Evolutionary conservation across 2,888 invertebrate species (phyloP), one percentile per base, ranked within the genome.

Genomic region (Athalia rosae): DNA sequence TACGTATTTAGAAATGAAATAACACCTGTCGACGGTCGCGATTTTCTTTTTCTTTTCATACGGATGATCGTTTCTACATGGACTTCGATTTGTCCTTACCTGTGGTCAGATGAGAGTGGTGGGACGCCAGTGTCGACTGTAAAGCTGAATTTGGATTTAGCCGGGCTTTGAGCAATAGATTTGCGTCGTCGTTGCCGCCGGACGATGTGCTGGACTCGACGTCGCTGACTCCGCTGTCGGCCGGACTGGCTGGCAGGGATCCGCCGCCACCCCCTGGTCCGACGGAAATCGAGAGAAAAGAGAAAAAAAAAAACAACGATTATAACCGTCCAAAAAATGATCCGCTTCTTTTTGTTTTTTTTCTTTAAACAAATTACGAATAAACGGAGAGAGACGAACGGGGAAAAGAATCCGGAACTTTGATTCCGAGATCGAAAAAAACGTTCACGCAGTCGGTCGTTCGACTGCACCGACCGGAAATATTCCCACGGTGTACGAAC

Each of bases 191-290:
- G 87, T 89, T 89, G 81, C 90, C 91, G 80, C 95, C 94, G 62
- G 94, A 94, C 82, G 92, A 92, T 85, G 97, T 97, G 82, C 97
- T 97, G 84, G 97, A 97, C 91, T 98, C 98, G 86, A 98, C 97
- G 91, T 98, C 98, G 79, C 97, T 98, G 76, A 98, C 98, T 80
- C 98, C 98, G 89, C 97, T 98, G 92, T 99, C 98, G 76, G 98
- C 98, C 81, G 98, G 98, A 90, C 98, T 98, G 76, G 98, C 98
- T 81, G 98, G 98, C 89, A 98, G 94, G 86, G 98, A 98, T 90
- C 98, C 98, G 84, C 89, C 87, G 86, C 89, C 98, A 84, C 89
- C 87, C 86, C 89, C 89, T 89, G 61, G 11, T 5, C 41, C n/a
- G 0, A 66, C 9, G 3, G 2, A 48, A 63, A 15, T 3, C 3